Evolutionary conservation across 2,797 vertebrate species (phyloP).

Genomic region (Merluccius polli): DNA sequence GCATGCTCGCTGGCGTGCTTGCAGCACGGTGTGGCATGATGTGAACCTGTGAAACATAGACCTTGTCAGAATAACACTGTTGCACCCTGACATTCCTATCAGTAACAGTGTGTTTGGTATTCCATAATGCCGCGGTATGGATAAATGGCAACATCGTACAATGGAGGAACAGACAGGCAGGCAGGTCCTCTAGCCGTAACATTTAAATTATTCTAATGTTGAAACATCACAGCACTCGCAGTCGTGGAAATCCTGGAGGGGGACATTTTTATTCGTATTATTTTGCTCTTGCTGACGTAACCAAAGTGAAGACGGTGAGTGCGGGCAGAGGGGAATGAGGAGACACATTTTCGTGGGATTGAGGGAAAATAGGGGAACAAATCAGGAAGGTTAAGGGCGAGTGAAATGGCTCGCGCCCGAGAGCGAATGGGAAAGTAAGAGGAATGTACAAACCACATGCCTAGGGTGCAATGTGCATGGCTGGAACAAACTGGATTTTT

Average conservation of each 20-base stretch:
- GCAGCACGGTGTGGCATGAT: not conserved
- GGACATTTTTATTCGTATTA: not conserved
- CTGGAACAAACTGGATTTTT: not conserved
- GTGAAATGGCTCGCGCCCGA: not conserved
- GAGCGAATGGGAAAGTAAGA: not conserved
- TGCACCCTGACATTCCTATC: slow-evolving; percentile 52
- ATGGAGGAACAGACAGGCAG: not conserved
- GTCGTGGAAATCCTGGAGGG: not conserved
- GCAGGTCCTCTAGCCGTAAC: not conserved
- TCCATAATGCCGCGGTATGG: slow-evolving; percentile 31
- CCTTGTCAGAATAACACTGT: slow-evolving; percentile 40
- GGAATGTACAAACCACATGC: not conserved
- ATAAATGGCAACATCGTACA: not conserved
- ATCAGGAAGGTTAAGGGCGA: not conserved
- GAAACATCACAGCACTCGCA: not conserved
- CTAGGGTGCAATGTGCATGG: not conserved
- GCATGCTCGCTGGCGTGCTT: not conserved
- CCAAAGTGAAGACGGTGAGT: not conserved
- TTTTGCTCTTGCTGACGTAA: not conserved
- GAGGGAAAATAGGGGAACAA: not conserved
- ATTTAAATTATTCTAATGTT: not conserved
- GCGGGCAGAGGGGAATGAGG: not conserved
- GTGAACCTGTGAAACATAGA: slow-evolving; percentile 26
- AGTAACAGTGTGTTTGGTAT: slow-evolving; percentile 48
- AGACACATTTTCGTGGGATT: not conserved